These are phyloP conservation scores for Petrocephalus zakoni DNA, from an alignment of 2,113 vertebrate genomes.

Conservation along the genomic window DNA sequence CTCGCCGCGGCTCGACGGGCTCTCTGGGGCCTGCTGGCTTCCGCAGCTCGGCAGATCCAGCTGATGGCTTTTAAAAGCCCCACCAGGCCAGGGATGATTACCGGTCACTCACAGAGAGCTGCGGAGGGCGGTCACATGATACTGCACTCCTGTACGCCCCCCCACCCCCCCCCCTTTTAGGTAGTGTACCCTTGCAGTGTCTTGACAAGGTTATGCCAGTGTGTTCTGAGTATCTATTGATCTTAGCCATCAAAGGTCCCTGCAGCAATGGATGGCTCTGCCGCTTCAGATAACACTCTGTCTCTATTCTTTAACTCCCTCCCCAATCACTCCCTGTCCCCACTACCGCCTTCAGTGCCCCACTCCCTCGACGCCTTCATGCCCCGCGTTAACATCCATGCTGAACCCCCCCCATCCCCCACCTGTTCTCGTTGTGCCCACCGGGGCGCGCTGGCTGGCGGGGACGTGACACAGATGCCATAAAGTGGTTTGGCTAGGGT, in stretches of 20 bases:
- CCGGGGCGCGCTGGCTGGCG: not conserved
- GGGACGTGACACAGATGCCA: not conserved
- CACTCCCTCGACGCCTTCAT: not conserved
- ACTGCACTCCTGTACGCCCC: constrained; percentile 6
- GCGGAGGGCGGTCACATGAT: constrained; percentile 37
- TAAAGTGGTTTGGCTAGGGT: not conserved
- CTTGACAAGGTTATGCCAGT: constrained; percentile 72
- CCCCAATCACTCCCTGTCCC: constrained; percentile 24
- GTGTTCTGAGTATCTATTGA: constrained; percentile 74
- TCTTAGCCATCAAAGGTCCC: constrained; percentile 61
- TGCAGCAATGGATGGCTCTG: constrained; percentile 50
- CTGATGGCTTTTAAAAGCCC: constrained; percentile 57
- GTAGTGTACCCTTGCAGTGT: constrained; percentile 60
- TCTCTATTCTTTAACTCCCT: constrained; percentile 47
- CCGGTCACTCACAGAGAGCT: constrained; percentile 48
- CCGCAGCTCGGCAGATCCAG: constrained; percentile 44
- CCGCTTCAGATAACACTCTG: constrained; percentile 50
- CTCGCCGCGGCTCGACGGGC: constrained; percentile 27
- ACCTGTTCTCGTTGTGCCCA: not conserved
- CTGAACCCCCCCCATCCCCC: not conserved
- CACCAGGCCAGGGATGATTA: constrained; percentile 43
- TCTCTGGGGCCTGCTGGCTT: constrained; percentile 53
- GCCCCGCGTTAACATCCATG: not conserved
- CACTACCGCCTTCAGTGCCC: not conserved
- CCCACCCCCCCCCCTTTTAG: constrained; percentile 45